Base-by-base conservation (phyloP, 2,888 invertebrate genomes). In the Brassicogethes aeneus region DNA sequence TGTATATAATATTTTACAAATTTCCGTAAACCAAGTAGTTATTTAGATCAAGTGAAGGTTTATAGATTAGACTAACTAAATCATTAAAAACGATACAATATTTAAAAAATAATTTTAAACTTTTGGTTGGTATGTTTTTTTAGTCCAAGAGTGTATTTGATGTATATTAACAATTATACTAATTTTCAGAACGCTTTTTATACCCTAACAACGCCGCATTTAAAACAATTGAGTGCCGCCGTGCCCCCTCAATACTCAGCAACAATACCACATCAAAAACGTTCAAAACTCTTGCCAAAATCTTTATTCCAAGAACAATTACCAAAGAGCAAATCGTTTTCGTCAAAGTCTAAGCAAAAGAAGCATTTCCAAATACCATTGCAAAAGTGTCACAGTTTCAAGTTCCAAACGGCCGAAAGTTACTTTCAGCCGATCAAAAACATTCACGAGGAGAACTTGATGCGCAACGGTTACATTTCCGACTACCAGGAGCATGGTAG, bases 351-450 rank as follows among this genome's bases (percentile, higher is more conserved):
- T 36, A 65, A 65, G 45, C 63, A 74, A 54, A 77, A 77, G 69
- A 78, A 78, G 66, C 75, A 75, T 48, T 77, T 78, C 51, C 77
- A 78, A 70, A 75, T 77, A 52, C 77, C 77, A 2, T 60, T 79
- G 31, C 79, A 79, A 61, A 79, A 79, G 60, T 76, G 78, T 54
- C 77, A 79, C 63, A 79, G 79, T 60, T 79, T 79, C 59, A 68
- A 66, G 47, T 68, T 67, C 47, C 68, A 69, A 61, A 68, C 69
- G 40, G 67, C 68, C 16, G 69, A 69, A 47, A 78, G 77, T 56
- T 79, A 78, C 54, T 79, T 79, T 52, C 79, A 79, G 68, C 79
- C 79, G 3, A 77, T 79, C 50, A 74, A 77, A 54, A 77, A 77
- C 54, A 76, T 77, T 51, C 71, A 77, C 55, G 68, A 68, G 45